Evolutionary conservation across 2,113 vertebrate genomes (phyloP).

Genomic region (Sinocyclocheilus grahami): DNA sequence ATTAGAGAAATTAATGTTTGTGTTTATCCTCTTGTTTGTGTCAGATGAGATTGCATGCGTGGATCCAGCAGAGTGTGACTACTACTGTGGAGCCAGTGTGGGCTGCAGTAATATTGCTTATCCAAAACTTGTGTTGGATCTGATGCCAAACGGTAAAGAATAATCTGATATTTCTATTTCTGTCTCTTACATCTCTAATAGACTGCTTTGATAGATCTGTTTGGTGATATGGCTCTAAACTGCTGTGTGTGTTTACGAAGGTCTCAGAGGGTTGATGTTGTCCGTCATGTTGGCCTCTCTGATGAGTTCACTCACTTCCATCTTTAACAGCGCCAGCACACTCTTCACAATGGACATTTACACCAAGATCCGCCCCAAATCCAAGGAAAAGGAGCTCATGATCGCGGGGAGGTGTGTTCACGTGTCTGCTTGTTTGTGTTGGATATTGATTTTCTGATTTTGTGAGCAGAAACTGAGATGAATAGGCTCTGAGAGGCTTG

Average conservation of each 20-base stretch:
- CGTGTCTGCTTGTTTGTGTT: neutral
- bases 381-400: constrained; percentile 91
- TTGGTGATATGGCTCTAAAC: constrained; percentile 36
- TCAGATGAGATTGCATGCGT: constrained; percentile 88
- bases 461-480: neutral
- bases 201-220: neutral
- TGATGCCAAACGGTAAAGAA: constrained; percentile 89
- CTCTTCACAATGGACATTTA: constrained; percentile 98
- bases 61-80: constrained; percentile 74
- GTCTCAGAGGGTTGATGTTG: constrained; percentile 91
- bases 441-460: neutral
- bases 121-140: constrained; percentile 88
- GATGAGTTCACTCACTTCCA: constrained; percentile 97
- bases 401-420: constrained; percentile 81
- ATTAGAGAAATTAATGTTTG: neutral
- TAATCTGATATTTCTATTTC: neutral
- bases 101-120: constrained; percentile 94
- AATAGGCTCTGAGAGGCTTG: constrained; percentile 4
- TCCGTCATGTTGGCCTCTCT: constrained; percentile 96
- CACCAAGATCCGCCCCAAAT: constrained; percentile 78
- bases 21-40: neutral
- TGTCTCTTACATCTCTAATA: rapidly evolving
- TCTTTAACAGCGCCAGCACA: constrained; percentile 96
- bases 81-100: constrained; percentile 78
- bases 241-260: constrained; percentile 66